Percentiles rank a stretch among this genome's conserved stretches.
phyloP scores from a whole-genome alignment of 2,797 vertebrate genomes.

The Arnoldichthys spilopterus region DNA sequence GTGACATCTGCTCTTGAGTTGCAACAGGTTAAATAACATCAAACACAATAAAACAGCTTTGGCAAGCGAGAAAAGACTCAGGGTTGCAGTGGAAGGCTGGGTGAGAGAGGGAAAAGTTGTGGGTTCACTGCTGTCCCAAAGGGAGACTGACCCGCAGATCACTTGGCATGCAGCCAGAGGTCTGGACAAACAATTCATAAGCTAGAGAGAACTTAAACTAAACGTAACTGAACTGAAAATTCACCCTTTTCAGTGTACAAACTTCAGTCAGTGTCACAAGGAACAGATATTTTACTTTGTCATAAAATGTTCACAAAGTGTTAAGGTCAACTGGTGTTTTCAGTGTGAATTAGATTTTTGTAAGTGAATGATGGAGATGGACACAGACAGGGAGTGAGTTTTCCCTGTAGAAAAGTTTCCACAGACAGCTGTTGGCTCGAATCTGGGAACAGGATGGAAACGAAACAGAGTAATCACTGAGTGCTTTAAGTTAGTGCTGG shows the following conservation, averaged over 20 bases:
- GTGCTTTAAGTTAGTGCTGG: constrained; percentile 31
- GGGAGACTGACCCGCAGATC: constrained; percentile 7
- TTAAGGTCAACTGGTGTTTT: neutral
- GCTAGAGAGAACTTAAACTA: neutral
- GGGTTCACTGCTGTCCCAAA: neutral
- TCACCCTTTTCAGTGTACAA: no score
- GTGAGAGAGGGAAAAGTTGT: constrained; percentile 7
- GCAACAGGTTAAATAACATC: constrained; percentile 8
- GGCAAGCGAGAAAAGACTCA: neutral
- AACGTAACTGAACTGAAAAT: neutral
- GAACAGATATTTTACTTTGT: no score
- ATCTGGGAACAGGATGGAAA: constrained; percentile 7
- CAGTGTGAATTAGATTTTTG: neutral
- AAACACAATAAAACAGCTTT: neutral
- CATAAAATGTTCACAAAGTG: neutral
- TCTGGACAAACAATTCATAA: constrained; percentile 5
- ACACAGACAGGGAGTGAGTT: neutral
- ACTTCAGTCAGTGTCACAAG: neutral
- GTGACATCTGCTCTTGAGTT: constrained; percentile 11
- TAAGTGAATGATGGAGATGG: neutral
- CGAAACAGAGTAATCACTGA: constrained; percentile 3
- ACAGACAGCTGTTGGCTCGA: constrained; percentile 9
- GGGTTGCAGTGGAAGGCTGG: constrained; percentile 11
- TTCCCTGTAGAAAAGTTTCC: neutral
- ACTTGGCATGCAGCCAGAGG: constrained; percentile 19